A percentile compares a stretch with the other conserved stretches of the same genome.
Conservation (phyloP, 2,888 invertebrate genomes). For the Drosophila borborema region DNA sequence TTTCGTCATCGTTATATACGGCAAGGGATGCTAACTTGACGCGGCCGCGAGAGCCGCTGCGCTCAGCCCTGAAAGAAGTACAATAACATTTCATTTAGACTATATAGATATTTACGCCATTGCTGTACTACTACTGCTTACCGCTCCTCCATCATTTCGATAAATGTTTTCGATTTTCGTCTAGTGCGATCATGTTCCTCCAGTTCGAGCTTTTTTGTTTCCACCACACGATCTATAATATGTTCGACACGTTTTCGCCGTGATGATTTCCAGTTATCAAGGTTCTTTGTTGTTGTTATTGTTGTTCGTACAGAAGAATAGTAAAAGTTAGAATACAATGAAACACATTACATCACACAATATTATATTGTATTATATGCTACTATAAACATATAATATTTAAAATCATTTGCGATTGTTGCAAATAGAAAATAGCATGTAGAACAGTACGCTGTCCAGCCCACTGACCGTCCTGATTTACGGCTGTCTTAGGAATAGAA, state of each 20-base stretch:
- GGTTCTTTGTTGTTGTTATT: slow-evolving; percentile 88
- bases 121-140: slow-evolving; percentile 84
- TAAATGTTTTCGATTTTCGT: slow-evolving; percentile 95
- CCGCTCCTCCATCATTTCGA: slow-evolving; percentile 97
- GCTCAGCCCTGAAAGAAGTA: slow-evolving; percentile 74
- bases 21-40: slow-evolving; percentile 88
- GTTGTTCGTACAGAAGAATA: slow-evolving; percentile 36
- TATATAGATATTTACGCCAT: neutral
- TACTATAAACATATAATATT: too few species aligned
- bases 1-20: slow-evolving; percentile 92
- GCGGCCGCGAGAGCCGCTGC: slow-evolving; percentile 86
- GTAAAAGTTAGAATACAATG: slow-evolving; percentile 64
- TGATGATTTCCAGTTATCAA: slow-evolving; percentile 97
- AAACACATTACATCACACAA: neutral
- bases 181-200: slow-evolving; percentile 90
- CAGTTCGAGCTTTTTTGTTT: slow-evolving; percentile 94
- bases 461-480: too few species aligned
- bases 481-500: too few species aligned
- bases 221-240: slow-evolving; percentile 95
- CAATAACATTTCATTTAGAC: neutral
- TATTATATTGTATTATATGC: too few species aligned
- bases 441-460: too few species aligned
- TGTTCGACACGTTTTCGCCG: slow-evolving; percentile 96
- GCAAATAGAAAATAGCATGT: too few species aligned
- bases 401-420: too few species aligned